Percentiles rank a stretch among this genome's conserved stretches.
Evolutionary conservation across 2,888 invertebrate genomes (phyloP).

Genomic region (Keiferia lycopersicella): DNA sequence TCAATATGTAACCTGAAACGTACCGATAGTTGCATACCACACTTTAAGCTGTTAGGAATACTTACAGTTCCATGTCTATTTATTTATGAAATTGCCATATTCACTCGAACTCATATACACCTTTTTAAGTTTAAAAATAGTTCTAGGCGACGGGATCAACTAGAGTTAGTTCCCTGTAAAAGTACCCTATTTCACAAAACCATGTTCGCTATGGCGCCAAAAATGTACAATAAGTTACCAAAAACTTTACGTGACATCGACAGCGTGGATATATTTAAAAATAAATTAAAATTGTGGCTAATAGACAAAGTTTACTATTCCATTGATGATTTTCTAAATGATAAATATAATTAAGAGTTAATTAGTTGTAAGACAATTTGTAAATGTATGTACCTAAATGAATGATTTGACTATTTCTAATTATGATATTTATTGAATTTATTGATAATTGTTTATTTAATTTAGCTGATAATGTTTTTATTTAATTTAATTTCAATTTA

Average conservation of each 20-base stretch:
- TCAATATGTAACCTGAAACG: not conserved
- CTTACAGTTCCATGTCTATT: not conserved
- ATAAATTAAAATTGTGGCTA: not conserved
- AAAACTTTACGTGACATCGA: not conserved
- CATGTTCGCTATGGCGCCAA: not conserved
- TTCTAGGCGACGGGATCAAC: not conserved
- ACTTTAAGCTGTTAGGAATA: not conserved
- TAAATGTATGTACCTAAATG: too few relatives aligned
- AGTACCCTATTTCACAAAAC: not conserved
- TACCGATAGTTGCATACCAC: not conserved
- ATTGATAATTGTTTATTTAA: too few relatives aligned
- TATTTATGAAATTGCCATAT: slow-evolving; percentile 1
- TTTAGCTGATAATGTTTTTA: too few relatives aligned
- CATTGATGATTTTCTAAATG: too few relatives aligned
- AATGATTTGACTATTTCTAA: too few relatives aligned
- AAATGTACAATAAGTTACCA: not conserved
- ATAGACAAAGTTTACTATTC: too few relatives aligned
- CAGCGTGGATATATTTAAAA: not conserved
- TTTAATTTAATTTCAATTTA: too few relatives aligned
- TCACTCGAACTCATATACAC: not conserved
- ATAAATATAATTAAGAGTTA: too few relatives aligned
- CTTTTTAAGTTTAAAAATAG: not conserved
- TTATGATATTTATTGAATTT: too few relatives aligned
- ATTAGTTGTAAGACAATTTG: too few relatives aligned
- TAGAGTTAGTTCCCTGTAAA: not conserved